These are phyloP conservation scores for Panopea generosa DNA, from an alignment of 2,888 invertebrate genomes.

Conservation along the genomic window DNA sequence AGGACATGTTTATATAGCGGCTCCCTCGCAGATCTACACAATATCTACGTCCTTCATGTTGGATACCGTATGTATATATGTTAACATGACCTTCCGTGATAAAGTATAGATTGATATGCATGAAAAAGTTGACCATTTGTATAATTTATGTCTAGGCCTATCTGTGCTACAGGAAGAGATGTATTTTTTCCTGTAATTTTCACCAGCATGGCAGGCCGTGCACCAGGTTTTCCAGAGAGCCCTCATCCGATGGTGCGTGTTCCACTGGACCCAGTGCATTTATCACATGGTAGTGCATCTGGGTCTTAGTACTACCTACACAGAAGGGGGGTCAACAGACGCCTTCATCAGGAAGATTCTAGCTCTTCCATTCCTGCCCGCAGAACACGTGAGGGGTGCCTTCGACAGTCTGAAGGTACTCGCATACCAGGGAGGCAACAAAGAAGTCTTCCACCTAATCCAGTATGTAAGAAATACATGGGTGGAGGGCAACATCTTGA, in stretches of 20 bases:
- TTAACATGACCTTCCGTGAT: too few relatives aligned
- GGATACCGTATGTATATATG: too few relatives aligned
- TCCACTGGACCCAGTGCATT: conserved; percentile 9
- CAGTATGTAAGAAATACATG: too few relatives aligned
- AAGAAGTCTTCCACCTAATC: neutral
- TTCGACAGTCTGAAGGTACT: neutral
- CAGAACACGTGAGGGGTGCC: conserved; percentile 9
- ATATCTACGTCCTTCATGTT: too few relatives aligned
- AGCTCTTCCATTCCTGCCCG: conserved; percentile 8
- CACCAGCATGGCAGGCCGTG: conserved; percentile 11
- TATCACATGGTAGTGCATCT: conserved; percentile 5
- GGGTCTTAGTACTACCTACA: conserved; percentile 7
- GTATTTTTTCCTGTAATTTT: too few relatives aligned
- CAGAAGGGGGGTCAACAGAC: neutral
- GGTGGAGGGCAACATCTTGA: conserved; percentile 11
- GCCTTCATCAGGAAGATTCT: conserved; percentile 6
- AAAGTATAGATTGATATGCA: too few relatives aligned
- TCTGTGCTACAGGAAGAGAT: too few relatives aligned
- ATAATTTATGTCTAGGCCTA: too few relatives aligned
- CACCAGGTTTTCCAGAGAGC: neutral
- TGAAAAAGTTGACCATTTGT: too few relatives aligned
- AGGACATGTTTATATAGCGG: too few relatives aligned
- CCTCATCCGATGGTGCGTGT: neutral
- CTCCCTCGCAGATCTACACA: too few relatives aligned
- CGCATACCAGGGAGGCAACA: neutral